Percentiles rank a stretch among this genome's conserved stretches.
Conservation (phyloP, 2,797 vertebrate genomes). For the Gymnothorax reevesii region DNA sequence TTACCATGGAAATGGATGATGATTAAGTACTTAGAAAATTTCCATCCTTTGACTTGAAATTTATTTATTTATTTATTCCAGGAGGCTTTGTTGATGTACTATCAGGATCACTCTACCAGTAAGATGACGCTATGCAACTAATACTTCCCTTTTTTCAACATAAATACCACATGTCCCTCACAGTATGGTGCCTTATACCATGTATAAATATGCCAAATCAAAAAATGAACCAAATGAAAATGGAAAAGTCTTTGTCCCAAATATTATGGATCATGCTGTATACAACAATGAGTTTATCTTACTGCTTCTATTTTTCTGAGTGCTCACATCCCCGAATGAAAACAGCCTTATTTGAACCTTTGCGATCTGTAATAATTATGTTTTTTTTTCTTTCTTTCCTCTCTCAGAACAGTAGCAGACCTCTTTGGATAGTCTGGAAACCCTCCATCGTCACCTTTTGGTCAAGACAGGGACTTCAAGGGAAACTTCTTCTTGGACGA, state of each 20-base stretch:
- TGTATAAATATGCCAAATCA: too few relatives aligned
- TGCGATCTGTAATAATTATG: neutral
- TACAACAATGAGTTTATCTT: neutral
- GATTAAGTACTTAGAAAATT: neutral
- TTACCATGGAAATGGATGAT: neutral
- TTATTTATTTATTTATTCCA: slow-evolving; percentile 43
- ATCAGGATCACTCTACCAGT: slow-evolving; percentile 75
- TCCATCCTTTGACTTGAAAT: neutral
- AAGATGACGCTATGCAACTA: slow-evolving; percentile 48
- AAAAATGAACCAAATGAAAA: too few relatives aligned
- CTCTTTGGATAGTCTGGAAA: slow-evolving; percentile 55
- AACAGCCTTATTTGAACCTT: neutral
- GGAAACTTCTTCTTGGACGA: neutral
- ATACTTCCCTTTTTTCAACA: neutral
- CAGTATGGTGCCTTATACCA: too few relatives aligned
- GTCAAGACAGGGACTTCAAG: neutral
- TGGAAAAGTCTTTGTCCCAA: too few relatives aligned
- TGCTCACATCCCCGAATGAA: neutral
- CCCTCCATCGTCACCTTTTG: slow-evolving; percentile 12
- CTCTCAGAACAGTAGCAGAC: slow-evolving; percentile 61
- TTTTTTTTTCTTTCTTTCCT: neutral
- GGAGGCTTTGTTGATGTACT: slow-evolving; percentile 78
- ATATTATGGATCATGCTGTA: too few relatives aligned
- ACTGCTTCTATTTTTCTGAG: neutral
- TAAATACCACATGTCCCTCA: too few relatives aligned